phyloP scores from a whole-genome alignment of 2,888 invertebrate species.

The Octodonta nipae region DNA sequence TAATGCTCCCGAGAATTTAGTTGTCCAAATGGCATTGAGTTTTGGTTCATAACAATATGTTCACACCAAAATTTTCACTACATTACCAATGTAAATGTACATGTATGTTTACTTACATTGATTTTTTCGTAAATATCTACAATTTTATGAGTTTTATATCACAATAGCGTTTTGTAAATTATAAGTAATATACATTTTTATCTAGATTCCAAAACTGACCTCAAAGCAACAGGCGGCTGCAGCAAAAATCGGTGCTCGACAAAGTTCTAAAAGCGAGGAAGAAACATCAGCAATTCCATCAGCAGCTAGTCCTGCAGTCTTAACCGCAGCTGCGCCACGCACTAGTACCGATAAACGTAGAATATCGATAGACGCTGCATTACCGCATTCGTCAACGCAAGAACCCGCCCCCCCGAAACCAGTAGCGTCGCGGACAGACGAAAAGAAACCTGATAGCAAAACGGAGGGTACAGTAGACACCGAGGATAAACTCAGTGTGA shows the following conservation, averaged over 20 bases:
- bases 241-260: conserved; percentile 38
- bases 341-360: conserved; percentile 29
- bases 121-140: too few relatives aligned
- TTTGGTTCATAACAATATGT: too few relatives aligned
- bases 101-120: too few relatives aligned
- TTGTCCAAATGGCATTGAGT: too few relatives aligned
- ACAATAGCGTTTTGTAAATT: too few relatives aligned
- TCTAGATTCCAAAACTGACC: too few relatives aligned
- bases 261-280: conserved; percentile 32
- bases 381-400: conserved; percentile 29
- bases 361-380: conserved; percentile 26
- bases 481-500: conserved; percentile 28
- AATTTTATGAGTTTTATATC: too few relatives aligned
- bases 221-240: conserved; percentile 14
- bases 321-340: conserved; percentile 33
- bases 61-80: too few relatives aligned
- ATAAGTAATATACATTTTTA: too few relatives aligned
- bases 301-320: conserved; percentile 30
- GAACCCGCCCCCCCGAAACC: conserved; percentile 29
- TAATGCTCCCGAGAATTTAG: too few relatives aligned
- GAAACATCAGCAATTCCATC: conserved; percentile 24
- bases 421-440: conserved; percentile 28
- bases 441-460: conserved; percentile 19
- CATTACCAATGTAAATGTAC: too few relatives aligned
- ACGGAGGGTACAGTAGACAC: conserved; percentile 6